phyloP scores from a whole-genome alignment of 2,113 vertebrate species.

The Lophius piscatorius region DNA sequence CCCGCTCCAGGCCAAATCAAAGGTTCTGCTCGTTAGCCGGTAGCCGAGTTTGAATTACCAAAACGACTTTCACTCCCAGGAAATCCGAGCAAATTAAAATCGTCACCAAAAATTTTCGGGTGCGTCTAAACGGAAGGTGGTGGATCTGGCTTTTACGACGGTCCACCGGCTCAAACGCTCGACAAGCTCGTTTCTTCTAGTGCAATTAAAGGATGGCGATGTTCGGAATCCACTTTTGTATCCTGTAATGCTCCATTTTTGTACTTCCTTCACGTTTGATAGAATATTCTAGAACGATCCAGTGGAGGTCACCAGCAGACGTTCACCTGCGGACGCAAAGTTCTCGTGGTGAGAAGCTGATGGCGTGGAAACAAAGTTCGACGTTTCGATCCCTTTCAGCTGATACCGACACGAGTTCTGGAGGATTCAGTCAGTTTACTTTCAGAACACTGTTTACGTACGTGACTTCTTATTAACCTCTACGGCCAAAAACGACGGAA shows the following conservation, averaged over 20 bases:
- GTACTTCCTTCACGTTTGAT: slow-evolving; percentile 62
- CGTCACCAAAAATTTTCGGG: too few relatives aligned
- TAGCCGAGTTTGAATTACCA: slow-evolving; percentile 22
- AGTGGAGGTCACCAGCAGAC: slow-evolving; percentile 41
- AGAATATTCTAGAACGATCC: slow-evolving; percentile 12
- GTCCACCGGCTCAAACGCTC: slow-evolving; percentile 12
- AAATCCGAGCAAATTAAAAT: slow-evolving; percentile 1
- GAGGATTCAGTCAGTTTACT: too few relatives aligned
- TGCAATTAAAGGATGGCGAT: slow-evolving; percentile 12
- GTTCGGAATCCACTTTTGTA: slow-evolving; percentile 32
- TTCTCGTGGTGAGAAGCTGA: too few relatives aligned
- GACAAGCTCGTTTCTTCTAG: background rate
- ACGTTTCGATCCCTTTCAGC: too few relatives aligned
- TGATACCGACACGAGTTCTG: too few relatives aligned
- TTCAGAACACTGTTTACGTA: too few relatives aligned
- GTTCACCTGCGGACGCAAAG: slow-evolving; percentile 29
- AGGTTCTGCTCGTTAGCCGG: slow-evolving; percentile 26
- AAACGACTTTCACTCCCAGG: slow-evolving; percentile 40
- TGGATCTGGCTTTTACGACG: too few relatives aligned
- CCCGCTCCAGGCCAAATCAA: too few relatives aligned
- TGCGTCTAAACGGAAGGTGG: background rate
- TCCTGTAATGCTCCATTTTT: slow-evolving; percentile 39
- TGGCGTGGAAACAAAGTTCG: too few relatives aligned
- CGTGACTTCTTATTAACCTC: too few relatives aligned
- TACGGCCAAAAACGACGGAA: too few relatives aligned